Evolutionary conservation across 2,113 vertebrate genomes (phyloP).

Genomic region (Anser cygnoides): DNA sequence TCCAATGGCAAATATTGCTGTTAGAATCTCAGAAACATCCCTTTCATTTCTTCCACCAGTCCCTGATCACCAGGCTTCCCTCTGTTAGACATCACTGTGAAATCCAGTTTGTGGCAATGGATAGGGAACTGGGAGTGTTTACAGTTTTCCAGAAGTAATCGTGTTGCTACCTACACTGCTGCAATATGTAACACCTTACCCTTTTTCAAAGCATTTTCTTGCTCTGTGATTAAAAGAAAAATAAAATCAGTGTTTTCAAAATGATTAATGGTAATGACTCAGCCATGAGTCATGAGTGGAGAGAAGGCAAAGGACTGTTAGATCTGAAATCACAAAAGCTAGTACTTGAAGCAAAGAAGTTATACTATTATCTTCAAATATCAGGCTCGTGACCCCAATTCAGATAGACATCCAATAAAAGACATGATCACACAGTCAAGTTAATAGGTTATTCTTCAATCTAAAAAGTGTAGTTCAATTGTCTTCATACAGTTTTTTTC

Average conservation of each 20-base stretch:
- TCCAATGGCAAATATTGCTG: not conserved
- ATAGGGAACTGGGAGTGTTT: not conserved
- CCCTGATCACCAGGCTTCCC: not conserved
- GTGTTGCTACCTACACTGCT: not conserved
- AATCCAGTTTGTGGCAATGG: not conserved
- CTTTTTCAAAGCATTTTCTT: not conserved
- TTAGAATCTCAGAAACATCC: not conserved
- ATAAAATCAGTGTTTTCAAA: conserved; percentile 29
- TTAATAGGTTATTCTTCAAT: not conserved
- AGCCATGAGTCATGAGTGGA: conserved; percentile 14
- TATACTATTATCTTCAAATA: conserved; percentile 27
- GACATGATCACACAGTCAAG: not conserved
- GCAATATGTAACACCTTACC: not conserved
- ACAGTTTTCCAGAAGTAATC: not conserved
- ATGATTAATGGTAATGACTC: conserved; percentile 56
- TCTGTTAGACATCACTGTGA: not conserved
- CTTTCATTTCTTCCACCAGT: not conserved
- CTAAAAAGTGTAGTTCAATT: not conserved
- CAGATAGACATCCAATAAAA: conserved; percentile 28
- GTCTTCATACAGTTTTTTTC: not conserved
- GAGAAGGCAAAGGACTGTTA: not conserved
- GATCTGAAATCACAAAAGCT: conserved; percentile 17
- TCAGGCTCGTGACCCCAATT: conserved; percentile 16
- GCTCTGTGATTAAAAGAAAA: conserved; percentile 11
- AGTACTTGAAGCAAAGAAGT: conserved; percentile 7